Percentiles rank a stretch among this genome's conserved stretches.
phyloP scores from a whole-genome alignment of 2,888 invertebrate genomes.

The Dolichomitus sp. region DNA sequence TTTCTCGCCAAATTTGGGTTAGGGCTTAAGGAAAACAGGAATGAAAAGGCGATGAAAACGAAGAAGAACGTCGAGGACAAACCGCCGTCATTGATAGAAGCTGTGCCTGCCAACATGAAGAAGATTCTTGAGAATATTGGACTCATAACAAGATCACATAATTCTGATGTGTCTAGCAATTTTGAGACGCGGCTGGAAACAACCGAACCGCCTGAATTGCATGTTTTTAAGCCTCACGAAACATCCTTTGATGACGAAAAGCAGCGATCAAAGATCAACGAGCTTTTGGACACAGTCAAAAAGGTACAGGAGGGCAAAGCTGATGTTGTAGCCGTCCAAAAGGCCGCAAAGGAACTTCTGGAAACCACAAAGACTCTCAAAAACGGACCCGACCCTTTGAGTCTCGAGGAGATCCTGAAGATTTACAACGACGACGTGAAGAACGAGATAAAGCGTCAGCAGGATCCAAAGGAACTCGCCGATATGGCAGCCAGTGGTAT shows the following conservation, averaged over 20 bases:
- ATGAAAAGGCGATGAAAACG: conserved; percentile 77
- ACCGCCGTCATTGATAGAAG: conserved; percentile 78
- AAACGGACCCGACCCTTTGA: conserved; percentile 82
- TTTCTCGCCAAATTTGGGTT: conserved; percentile 86
- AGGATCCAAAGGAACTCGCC: conserved; percentile 67
- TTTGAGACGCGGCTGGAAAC: conserved; percentile 17
- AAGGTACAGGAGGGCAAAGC: conserved; percentile 82
- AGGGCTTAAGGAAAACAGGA: conserved; percentile 75
- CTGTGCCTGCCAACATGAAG: conserved; percentile 83
- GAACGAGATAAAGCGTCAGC: conserved; percentile 84
- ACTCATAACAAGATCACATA: conserved; percentile 73
- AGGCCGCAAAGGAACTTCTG: conserved; percentile 78
- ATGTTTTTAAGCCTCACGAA: conserved; percentile 85
- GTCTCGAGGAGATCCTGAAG: conserved; percentile 81
- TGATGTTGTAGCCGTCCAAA: conserved; percentile 77
- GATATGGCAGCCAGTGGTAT: conserved; percentile 77
- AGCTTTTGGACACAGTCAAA: conserved; percentile 83
- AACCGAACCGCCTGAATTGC: conserved; percentile 69
- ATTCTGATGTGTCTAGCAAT: not conserved
- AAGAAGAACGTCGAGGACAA: conserved; percentile 36
- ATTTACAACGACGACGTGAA: conserved; percentile 81
- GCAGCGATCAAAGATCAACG: conserved; percentile 86
- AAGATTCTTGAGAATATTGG: conserved; percentile 85
- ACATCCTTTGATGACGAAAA: conserved; percentile 83
- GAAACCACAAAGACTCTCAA: conserved; percentile 78